A percentile compares a stretch with the other conserved stretches of the same genome.
phyloP scores from a whole-genome alignment of 2,113 vertebrate genomes.

The Mungos mungo region DNA sequence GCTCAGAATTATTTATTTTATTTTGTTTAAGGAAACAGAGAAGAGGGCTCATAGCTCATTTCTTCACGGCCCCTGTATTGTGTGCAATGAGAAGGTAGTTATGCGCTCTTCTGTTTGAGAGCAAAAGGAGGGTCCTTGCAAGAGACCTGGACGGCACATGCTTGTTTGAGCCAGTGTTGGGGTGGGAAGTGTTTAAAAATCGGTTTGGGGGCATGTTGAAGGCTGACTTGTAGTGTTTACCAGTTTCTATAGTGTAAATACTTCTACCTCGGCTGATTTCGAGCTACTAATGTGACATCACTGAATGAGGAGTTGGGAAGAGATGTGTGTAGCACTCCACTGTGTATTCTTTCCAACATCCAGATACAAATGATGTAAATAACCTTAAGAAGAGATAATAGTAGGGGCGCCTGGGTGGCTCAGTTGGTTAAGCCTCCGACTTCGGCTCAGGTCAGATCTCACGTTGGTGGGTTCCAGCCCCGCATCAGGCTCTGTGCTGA shows the following conservation, averaged over 20 bases:
- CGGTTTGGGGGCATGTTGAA: not conserved
- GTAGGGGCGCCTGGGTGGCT: too few species aligned
- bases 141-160: not conserved
- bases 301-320: not conserved
- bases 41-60: not conserved
- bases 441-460: too few species aligned
- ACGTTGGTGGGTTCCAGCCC: too few species aligned
- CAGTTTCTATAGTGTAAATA: not conserved
- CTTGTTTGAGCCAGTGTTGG: not conserved
- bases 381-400: not conserved
- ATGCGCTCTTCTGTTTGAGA: not conserved
- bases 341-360: not conserved
- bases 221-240: not conserved
- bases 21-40: constrained; percentile 43
- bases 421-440: too few species aligned
- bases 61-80: not conserved
- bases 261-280: not conserved
- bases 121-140: not conserved
- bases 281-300: not conserved
- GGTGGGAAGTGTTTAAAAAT: not conserved
- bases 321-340: not conserved
- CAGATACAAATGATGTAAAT: not conserved
- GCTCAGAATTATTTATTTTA: constrained; percentile 51
- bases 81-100: not conserved
- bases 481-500: too few species aligned